These are phyloP conservation scores for Conus ventricosus DNA, from an alignment of 1,140 invertebrate species.

Conservation along the genomic window DNA sequence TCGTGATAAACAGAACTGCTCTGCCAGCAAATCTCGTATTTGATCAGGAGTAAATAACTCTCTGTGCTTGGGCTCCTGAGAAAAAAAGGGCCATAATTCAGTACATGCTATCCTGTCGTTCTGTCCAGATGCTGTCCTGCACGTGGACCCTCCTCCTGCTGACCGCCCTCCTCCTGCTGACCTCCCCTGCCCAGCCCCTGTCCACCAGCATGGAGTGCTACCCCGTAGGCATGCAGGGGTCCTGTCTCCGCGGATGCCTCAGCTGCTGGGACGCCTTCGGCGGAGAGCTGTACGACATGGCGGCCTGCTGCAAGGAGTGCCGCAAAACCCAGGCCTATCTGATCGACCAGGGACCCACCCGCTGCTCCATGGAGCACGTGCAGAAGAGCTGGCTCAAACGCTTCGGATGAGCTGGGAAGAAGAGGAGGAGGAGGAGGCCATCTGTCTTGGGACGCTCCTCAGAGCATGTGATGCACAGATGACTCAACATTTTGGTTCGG, in stretches of 20 bases:
- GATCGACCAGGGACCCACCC: conserved; percentile 49
- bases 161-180: not conserved
- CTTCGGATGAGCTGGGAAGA: conserved; percentile 18
- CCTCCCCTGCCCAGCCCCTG: not conserved
- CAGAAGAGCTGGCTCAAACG: conserved; percentile 41
- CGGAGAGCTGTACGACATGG: conserved; percentile 44
- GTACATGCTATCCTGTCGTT: too few relatives aligned
- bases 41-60: too few relatives aligned
- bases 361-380: conserved; percentile 49
- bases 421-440: not conserved
- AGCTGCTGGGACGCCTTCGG: conserved; percentile 47
- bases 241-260: conserved; percentile 49
- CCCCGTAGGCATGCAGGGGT: conserved; percentile 37
- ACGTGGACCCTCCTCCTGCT: not conserved
- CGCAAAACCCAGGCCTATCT: conserved; percentile 42
- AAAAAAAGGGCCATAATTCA: too few relatives aligned
- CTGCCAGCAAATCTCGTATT: too few relatives aligned
- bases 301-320: conserved; percentile 51
- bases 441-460: not conserved
- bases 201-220: conserved; percentile 40
- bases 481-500: not conserved
- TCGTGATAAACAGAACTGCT: too few relatives aligned
- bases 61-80: too few relatives aligned
- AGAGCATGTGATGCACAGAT: not conserved
- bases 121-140: not conserved